These are phyloP conservation scores for Momotus momota DNA, from an alignment of 2,797 vertebrate genomes.

Conservation along the genomic window DNA sequence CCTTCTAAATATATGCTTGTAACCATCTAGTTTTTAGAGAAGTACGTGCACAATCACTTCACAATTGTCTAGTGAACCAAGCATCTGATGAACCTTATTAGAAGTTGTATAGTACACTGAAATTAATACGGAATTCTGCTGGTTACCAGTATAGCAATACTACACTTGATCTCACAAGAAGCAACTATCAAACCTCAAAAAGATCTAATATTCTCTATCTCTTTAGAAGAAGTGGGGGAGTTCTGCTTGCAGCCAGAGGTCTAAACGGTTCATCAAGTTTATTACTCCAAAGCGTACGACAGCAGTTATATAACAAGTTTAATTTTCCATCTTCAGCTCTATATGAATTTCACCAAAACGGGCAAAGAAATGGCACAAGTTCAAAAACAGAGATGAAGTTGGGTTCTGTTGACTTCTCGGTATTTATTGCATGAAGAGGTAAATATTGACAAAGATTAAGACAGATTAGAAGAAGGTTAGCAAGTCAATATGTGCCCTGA, in stretches of 20 bases:
- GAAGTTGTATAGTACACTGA: not conserved
- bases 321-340: not conserved
- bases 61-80: not conserved
- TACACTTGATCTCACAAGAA: not conserved
- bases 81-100: not conserved
- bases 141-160: not conserved
- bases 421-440: slow-evolving; percentile 52
- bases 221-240: not conserved
- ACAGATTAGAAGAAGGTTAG: slow-evolving; percentile 54
- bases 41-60: not conserved
- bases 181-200: not conserved
- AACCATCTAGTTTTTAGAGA: not conserved
- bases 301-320: not conserved
- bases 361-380: slow-evolving; percentile 13
- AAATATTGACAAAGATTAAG: slow-evolving; percentile 70
- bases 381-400: slow-evolving; percentile 30
- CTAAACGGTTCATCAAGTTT: not conserved
- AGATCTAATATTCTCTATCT: not conserved
- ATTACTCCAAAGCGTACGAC: not conserved
- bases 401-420: not conserved
- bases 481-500: slow-evolving; percentile 53
- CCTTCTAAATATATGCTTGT: not conserved
- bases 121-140: not conserved
- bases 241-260: not conserved
- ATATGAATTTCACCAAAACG: not conserved